Evolutionary conservation across 2,113 vertebrate species (phyloP), one percentile per base, ranked within the genome.

Genomic region (Percopsis transmontana): DNA sequence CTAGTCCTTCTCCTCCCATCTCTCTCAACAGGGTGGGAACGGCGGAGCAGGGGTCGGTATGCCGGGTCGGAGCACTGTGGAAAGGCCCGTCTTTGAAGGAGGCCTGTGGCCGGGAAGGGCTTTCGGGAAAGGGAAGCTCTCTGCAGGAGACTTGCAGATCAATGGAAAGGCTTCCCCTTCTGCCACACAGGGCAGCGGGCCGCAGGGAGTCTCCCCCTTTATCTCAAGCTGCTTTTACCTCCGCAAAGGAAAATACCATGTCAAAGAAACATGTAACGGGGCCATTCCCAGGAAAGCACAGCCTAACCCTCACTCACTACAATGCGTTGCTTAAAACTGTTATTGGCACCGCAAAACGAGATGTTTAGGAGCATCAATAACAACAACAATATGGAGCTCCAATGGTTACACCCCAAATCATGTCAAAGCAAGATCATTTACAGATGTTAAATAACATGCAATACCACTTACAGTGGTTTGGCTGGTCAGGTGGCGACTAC

Each of bases 81-180:
- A 80, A 65, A 44, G 79, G 58, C 66, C 23, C 2, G 82, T 70
- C 81, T 88, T 88, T 90, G 81, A 83, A 87, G 84, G 80, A 79
- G 77, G 76, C 66, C 70, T 73, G 72, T 63, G 67, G 69, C 70
- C 39, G 74, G 81, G 84, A 81, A 79, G 74, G 73, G 56, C 66
- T 85, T 82, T 83, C 48, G 58, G 81, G 79, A 85, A 87, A 67
- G 76, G 89, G 90, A 88, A 85, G 77, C 51, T 75, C 80, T 77
- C 80, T 69, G 79, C 67, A 77, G 79, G 79, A 67, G 85, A 77
- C 84, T 82, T 60, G 38, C 59, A 85, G 84, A 83, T 85, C 82
- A 86, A 68, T 81, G 80, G 84, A 84, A 84, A 89, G 60, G 70
- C 73, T 79, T 79, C 81, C 55, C 74, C 47, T 62, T 79, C 41